Evolutionary conservation across 2,888 invertebrate genomes (phyloP), one percentile per base, ranked within the genome.

Genomic region (Agrypnus murinus): DNA sequence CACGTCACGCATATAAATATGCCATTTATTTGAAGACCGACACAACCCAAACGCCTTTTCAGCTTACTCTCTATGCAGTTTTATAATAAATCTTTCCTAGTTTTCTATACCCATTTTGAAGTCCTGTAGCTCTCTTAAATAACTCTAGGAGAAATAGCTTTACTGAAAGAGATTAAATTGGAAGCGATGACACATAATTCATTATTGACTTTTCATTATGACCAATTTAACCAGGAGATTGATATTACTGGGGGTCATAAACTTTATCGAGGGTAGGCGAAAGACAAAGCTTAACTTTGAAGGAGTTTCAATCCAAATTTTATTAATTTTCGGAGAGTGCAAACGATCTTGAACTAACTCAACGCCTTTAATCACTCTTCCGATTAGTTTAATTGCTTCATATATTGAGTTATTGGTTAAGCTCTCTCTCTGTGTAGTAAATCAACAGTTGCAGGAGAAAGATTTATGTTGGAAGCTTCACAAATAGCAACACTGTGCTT

Each of bases 1-100:
- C 50, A 53, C 50, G 50, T 53, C 50, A 12, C 15, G 50, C 50
- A 53, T 53, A 53, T 53, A 53, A 53, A 53, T 53, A 53, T 53
- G 50, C 50, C 32, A 32, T 53, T 53, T 53, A 53, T 53, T 17
- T 32, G 12, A 32, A 53, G 32, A n/a, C 50, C 50, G 32, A 53
- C 25, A 53, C 50, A 31, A 53, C 50, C 31, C 50, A 53, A 50
- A 53, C 32, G 32, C 25, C 50, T 12, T 25, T 53, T 53, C 50
- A 53, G 32, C 25, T 53, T 31, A 53, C 50, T 53, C 32, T 17
- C 50, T 53, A 32, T 46, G 19, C 50, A 32, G 15, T 32, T 17
- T 14, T 32, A n/a, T 53, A 53, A n/a, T 53, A 53, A 31, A 53
- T 53, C 50, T 32, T 14, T 38, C 32, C 46, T 19, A 15, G 46